A percentile compares a stretch with the other conserved stretches of the same genome.
Conservation (phyloP, 2,888 invertebrate genomes). For the Ichneumon xanthorius region DNA sequence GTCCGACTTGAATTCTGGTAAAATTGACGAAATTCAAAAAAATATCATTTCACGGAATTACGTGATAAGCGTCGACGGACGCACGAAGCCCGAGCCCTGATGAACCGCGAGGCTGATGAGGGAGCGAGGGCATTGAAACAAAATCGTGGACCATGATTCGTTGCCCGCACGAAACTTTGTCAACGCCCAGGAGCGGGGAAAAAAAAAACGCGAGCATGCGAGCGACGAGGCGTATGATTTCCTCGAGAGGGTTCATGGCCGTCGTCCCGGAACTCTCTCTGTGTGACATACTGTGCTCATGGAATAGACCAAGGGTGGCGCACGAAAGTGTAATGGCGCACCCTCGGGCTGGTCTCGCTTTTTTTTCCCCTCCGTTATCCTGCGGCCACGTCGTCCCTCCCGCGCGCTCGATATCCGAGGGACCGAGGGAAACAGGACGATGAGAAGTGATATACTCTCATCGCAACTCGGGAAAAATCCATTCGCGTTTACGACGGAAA, state of each 20-base stretch:
- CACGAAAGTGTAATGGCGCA: conserved; percentile 55
- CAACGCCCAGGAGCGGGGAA: conserved; percentile 19
- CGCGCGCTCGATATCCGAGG: conserved; percentile 27
- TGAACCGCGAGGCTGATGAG: not conserved
- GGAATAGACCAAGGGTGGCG: conserved; percentile 46
- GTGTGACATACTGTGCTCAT: conserved; percentile 34
- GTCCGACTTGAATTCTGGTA: too few relatives aligned
- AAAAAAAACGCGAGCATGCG: conserved; percentile 10
- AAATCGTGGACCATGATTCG: conserved; percentile 7
- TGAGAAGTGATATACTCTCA: conserved; percentile 35
- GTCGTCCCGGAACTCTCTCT: conserved; percentile 17
- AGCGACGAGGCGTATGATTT: conserved; percentile 12
- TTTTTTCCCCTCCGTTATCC: not conserved
- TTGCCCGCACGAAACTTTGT: conserved; percentile 29
- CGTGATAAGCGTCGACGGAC: too few relatives aligned
- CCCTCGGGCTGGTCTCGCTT: conserved; percentile 18
- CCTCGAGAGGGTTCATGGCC: conserved; percentile 28
- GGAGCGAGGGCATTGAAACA: not conserved
- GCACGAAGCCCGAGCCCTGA: not conserved
- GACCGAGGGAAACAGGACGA: conserved; percentile 17
- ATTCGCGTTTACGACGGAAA: conserved; percentile 46
- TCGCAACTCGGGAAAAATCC: conserved; percentile 34
- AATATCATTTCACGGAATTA: too few relatives aligned
- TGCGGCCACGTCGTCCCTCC: not conserved
- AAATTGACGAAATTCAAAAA: too few relatives aligned